A percentile compares a stretch with the other conserved stretches of the same genome.
Evolutionary conservation across 2,113 vertebrate genomes (phyloP).

Genomic region (Notechis scutatus): DNA sequence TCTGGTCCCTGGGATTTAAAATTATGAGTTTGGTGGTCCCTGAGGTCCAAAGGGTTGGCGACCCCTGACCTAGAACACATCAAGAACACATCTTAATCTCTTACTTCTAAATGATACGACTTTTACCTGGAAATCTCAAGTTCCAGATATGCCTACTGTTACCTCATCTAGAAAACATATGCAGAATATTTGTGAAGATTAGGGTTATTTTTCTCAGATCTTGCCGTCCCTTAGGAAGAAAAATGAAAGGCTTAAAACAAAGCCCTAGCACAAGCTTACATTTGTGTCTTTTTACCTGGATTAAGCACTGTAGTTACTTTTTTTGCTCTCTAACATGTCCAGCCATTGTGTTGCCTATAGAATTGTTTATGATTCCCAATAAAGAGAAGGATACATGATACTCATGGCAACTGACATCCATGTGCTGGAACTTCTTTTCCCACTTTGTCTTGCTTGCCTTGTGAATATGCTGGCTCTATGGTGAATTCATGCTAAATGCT

Average conservation of each 20-base stretch:
- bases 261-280: constrained; percentile 32
- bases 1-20: no score
- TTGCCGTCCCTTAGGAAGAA: background rate
- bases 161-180: constrained; percentile 43
- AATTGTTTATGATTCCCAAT: background rate
- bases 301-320: background rate
- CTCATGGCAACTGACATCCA: background rate
- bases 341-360: background rate
- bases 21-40: no score
- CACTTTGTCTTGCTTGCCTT: background rate
- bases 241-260: background rate
- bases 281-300: background rate
- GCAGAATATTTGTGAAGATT: constrained; percentile 41
- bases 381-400: background rate
- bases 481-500: constrained; percentile 4
- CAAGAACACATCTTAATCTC: constrained; percentile 25
- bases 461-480: background rate
- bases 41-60: no score
- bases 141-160: constrained; percentile 11
- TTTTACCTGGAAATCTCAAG: constrained; percentile 39
- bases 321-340: background rate
- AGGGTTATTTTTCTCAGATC: background rate
- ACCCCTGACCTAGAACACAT: no score
- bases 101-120: constrained; percentile 32
- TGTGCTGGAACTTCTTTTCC: background rate